Evolutionary conservation across 2,888 invertebrate species (phyloP).

Genomic region (Drosophila lacicola): DNA sequence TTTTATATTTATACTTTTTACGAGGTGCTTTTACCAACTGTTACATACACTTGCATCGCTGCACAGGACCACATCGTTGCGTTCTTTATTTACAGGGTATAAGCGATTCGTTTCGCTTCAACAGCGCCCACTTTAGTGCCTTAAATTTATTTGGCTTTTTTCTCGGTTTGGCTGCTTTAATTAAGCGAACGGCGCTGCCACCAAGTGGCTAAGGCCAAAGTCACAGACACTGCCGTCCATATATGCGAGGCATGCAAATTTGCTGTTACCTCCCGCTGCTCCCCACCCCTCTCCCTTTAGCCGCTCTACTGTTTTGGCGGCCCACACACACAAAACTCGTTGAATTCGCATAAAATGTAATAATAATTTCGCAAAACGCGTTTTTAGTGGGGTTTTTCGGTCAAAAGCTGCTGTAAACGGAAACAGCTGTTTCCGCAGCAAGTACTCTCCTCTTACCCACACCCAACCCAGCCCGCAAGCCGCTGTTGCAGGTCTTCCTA

Average conservation of each 20-base stretch:
- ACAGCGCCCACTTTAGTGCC: constrained; percentile 22
- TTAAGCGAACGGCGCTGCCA: constrained; percentile 54
- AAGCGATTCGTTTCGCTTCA: constrained; percentile 17
- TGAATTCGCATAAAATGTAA: constrained; percentile 78
- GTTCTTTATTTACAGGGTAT: constrained; percentile 11
- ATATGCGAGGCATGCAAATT: constrained; percentile 33
- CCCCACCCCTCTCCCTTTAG: background rate
- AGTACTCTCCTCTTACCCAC: background rate
- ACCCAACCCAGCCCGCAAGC: background rate
- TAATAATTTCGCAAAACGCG: constrained; percentile 65
- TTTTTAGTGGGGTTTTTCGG: constrained; percentile 35
- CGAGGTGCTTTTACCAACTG: too few species aligned
- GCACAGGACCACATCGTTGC: background rate
- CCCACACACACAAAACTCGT: constrained; percentile 55
- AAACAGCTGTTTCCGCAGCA: constrained; percentile 74
- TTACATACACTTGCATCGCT: background rate
- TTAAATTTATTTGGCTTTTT: constrained; percentile 53
- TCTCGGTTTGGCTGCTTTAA: constrained; percentile 52
- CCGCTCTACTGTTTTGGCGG: constrained; percentile 13
- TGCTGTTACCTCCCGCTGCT: background rate
- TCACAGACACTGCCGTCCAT: constrained; percentile 17
- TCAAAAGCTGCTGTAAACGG: constrained; percentile 59
- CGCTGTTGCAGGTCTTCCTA: constrained; percentile 7
- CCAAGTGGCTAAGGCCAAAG: constrained; percentile 27
- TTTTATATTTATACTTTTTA: background rate